phyloP scores from a whole-genome alignment of 2,888 invertebrate species.

The Schrankia costaestrigalis region DNA sequence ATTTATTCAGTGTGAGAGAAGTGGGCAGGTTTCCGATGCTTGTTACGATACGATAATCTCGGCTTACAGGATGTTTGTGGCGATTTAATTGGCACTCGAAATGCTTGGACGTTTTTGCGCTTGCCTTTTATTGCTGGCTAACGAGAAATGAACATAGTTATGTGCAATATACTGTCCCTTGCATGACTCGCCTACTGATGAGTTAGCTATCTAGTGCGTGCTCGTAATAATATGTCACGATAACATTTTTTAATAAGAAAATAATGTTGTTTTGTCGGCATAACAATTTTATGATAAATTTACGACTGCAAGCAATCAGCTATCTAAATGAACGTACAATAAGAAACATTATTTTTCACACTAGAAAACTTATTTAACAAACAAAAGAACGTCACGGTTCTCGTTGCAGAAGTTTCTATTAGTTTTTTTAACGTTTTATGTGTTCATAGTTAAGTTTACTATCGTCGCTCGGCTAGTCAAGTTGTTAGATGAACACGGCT shows the following conservation, averaged over 20 bases:
- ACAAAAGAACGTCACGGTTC: too few species aligned
- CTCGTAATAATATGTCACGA: slow-evolving; percentile 18
- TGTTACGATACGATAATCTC: slow-evolving; percentile 77
- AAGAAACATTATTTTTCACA: too few species aligned
- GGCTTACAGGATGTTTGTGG: slow-evolving; percentile 75
- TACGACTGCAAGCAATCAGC: too few species aligned
- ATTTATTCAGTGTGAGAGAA: slow-evolving; percentile 76
- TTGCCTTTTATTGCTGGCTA: slow-evolving; percentile 61
- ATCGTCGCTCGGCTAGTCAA: too few species aligned
- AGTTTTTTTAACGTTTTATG: too few species aligned
- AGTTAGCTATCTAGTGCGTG: slow-evolving; percentile 16
- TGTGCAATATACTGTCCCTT: slow-evolving; percentile 36
- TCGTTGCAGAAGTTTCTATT: too few species aligned
- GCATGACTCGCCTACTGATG: slow-evolving; percentile 32
- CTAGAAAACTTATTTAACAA: too few species aligned
- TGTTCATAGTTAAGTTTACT: too few species aligned
- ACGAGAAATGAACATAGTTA: slow-evolving; percentile 50
- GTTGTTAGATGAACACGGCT: too few species aligned
- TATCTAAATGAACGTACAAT: too few species aligned
- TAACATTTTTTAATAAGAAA: slow-evolving; percentile 8
- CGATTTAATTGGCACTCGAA: slow-evolving; percentile 77
- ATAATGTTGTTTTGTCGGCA: slow-evolving; percentile 1
- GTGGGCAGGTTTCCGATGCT: slow-evolving; percentile 70
- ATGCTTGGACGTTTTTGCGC: slow-evolving; percentile 62
- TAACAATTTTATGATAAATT: too few species aligned